A percentile compares a stretch with the other conserved stretches of the same genome.
Conservation (phyloP, 2,113 vertebrate genomes). For the Lasiurus borealis region DNA sequence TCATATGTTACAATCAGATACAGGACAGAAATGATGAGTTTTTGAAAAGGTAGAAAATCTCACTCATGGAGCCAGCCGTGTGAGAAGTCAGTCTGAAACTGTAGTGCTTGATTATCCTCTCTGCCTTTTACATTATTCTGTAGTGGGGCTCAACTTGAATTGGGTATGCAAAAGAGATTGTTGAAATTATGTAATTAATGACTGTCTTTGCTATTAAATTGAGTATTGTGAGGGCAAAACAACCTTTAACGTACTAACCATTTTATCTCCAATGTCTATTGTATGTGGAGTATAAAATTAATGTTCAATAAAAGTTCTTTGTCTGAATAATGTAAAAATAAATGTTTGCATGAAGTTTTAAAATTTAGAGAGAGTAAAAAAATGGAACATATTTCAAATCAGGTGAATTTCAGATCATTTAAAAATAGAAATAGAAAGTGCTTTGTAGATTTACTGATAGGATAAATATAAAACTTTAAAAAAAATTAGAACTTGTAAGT, state of each 20-base stretch:
- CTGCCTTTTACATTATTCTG: neutral
- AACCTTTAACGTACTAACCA: neutral
- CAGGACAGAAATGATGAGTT: neutral
- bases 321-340: conserved; percentile 32
- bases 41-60: neutral
- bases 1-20: neutral
- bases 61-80: neutral
- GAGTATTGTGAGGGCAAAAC: neutral
- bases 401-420: neutral
- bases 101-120: neutral
- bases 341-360: conserved; percentile 43
- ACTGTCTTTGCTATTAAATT: neutral
- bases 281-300: neutral
- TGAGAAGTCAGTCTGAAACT: neutral
- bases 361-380: neutral
- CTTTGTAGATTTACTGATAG: neutral
- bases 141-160: neutral
- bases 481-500: neutral
- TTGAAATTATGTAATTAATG: neutral
- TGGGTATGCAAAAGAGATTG: accelerated
- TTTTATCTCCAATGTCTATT: neutral
- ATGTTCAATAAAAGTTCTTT: conserved; percentile 18
- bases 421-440: neutral
- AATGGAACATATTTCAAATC: neutral
- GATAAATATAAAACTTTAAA: neutral